These are phyloP conservation scores for Miniopterus natalensis DNA, from an alignment of 2,113 vertebrate genomes.

Conservation along the genomic window DNA sequence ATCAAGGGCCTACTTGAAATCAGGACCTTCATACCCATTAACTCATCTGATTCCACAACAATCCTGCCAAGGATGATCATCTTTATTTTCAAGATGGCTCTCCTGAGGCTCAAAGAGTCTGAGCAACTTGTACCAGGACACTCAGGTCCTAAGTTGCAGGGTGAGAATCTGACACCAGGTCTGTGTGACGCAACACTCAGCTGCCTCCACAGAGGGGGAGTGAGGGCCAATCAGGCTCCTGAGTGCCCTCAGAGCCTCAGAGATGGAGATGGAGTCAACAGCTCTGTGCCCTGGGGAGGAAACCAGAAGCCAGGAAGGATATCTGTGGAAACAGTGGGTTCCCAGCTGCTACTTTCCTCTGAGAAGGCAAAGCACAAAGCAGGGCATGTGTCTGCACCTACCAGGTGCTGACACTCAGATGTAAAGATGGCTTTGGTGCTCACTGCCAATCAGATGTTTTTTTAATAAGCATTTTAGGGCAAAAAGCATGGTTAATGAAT, in stretches of 20 bases:
- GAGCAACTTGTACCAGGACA: not conserved
- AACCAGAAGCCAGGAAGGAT: not conserved
- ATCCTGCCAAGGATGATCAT: not conserved
- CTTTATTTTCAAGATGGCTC: not conserved
- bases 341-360: not conserved
- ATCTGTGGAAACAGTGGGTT: not conserved
- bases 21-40: not conserved
- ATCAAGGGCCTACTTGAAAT: not conserved
- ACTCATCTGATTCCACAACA: not conserved
- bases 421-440: not conserved
- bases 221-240: rapidly evolving
- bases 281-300: not conserved
- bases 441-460: not conserved
- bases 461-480: not conserved
- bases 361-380: not conserved
- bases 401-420: not conserved
- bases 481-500: not conserved
- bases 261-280: not conserved
- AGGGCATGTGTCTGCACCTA: not conserved
- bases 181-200: not conserved
- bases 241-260: not conserved
- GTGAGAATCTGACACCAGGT: not conserved
- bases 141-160: not conserved
- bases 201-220: no score
- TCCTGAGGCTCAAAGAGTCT: not conserved